These are phyloP conservation scores for Biston stratarius DNA, from an alignment of 2,888 invertebrate genomes.

Conservation along the genomic window DNA sequence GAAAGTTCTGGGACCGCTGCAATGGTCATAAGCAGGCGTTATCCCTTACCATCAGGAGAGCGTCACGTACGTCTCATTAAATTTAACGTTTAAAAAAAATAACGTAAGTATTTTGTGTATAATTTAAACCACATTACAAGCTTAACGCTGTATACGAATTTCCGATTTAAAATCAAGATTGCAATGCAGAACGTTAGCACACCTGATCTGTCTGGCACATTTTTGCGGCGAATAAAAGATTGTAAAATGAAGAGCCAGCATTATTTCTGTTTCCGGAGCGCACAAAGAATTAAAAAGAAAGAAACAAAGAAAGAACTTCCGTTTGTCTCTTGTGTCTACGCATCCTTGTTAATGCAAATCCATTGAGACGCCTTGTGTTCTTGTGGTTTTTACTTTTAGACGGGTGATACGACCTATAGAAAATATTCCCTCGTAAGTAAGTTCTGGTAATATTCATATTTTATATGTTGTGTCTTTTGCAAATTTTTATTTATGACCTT, in stretches of 20 bases:
- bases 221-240: constrained; percentile 50
- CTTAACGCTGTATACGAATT: too few relatives aligned
- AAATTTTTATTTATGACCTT: too few relatives aligned
- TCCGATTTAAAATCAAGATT: constrained; percentile 12
- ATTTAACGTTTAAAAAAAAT: too few relatives aligned
- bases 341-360: constrained; percentile 81
- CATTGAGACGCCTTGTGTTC: constrained; percentile 47
- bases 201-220: constrained; percentile 50
- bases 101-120: too few relatives aligned
- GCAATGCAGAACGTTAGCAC: constrained; percentile 36
- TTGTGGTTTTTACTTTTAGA: constrained; percentile 29
- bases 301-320: constrained; percentile 61
- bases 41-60: too few relatives aligned
- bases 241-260: constrained; percentile 70
- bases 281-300: constrained; percentile 59
- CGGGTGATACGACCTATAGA: not conserved
- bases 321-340: constrained; percentile 79
- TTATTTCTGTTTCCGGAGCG: constrained; percentile 79
- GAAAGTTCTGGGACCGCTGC: too few relatives aligned
- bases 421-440: not conserved
- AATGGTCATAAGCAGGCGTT: too few relatives aligned
- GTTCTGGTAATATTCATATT: not conserved
- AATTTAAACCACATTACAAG: too few relatives aligned
- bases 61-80: too few relatives aligned
- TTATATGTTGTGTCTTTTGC: too few relatives aligned